Evolutionary conservation across 2,797 vertebrate genomes (phyloP), one percentile per base, ranked within the genome.

Genomic region (Galaxias olidus): DNA sequence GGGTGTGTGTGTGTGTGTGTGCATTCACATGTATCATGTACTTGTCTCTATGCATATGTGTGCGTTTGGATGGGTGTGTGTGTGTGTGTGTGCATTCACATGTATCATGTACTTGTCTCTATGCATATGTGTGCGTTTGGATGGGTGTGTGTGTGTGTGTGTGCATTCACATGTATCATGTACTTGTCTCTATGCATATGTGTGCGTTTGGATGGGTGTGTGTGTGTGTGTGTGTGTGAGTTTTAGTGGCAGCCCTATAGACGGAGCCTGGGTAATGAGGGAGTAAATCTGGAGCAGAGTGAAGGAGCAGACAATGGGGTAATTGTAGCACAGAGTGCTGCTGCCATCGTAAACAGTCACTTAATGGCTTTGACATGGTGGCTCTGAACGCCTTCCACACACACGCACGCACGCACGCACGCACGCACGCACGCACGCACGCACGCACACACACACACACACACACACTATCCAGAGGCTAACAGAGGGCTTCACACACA

Each of bases 61-160:
- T 59, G 63, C 40, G 9, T 61, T 12, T 44, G 30, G 2, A 6
- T 30, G 10, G 3, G 56, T 59, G 48, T 19, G 43, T 43, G 56
- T 61, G 58, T 58, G 63, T 57, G 62, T 56, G 51, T 61, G 60
- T 56, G 63, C 30, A n/a, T n/a, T n/a, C n/a, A n/a, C n/a, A n/a
- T n/a, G n/a, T n/a, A n/a, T 30, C 30, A 12, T 63, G 46, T 1
- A 10, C 42, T 17, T 7, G 11, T 20, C 44, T 20, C 41, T 63
- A 42, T 43, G 18, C 15, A 4, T 42, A 30, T 62, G n/a, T 41
- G 11, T 59, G 63, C 40, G 9, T 61, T 12, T 44, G 30, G 2
- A 6, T 30, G 10, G 3, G 56, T 59, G 48, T 30, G 10, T 9
- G 56, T 59, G 48, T 19, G 43, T 43, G 56, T 61, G 58, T 58